Base-by-base conservation (phyloP, 2,797 vertebrate genomes). In the Euthynnus affinis region DNA sequence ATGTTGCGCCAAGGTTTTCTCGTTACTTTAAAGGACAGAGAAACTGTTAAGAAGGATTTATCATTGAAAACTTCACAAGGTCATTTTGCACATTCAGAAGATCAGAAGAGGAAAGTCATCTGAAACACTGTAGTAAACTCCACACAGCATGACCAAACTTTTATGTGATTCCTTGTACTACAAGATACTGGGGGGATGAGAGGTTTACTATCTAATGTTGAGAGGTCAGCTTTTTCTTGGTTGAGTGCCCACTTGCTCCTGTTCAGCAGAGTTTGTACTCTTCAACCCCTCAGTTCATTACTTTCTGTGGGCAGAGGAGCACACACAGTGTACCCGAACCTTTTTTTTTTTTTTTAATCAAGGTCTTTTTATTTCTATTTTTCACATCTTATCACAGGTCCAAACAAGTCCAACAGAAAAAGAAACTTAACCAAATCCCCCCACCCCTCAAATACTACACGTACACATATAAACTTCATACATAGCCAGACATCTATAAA, bases 171-270 rank as follows among this genome's bases (percentile, higher is more conserved):
- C 29, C 14, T 71, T 37, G 20, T 22, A 27, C 37, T 17, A 49
- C 65, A 61, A 4, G 27, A 27, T 53, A 68, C 49, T 32, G 29
- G 34, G 44, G 8, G 67, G 18, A 52, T 66, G 22, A 63, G 53
- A 48, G n/a, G 34, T 32, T 78, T 58, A 65, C 46, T 63, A 67
- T 58, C 23, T 59, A 6, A 63, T 86, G 70, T 51, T 59, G 57
- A 15, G 62, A 72, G 25, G 56, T 76, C 17, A 58, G 55, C 55
- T 68, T 80, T 64, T 64, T 51, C 32, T 42, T 18, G 57, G 37
- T 56, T 64, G 58, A 71, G n/a, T 51, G 66, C 70, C 29, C 32
- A 32, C 23, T 40, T 44, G 6, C 15, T 70, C 32, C 52, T 66
- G 15, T 67, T 77, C n/a, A 60, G 61, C 52, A 60, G 23, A 71